Conservation (phyloP, 2,888 invertebrate species). For the Rhaphigaster nebulosa region DNA sequence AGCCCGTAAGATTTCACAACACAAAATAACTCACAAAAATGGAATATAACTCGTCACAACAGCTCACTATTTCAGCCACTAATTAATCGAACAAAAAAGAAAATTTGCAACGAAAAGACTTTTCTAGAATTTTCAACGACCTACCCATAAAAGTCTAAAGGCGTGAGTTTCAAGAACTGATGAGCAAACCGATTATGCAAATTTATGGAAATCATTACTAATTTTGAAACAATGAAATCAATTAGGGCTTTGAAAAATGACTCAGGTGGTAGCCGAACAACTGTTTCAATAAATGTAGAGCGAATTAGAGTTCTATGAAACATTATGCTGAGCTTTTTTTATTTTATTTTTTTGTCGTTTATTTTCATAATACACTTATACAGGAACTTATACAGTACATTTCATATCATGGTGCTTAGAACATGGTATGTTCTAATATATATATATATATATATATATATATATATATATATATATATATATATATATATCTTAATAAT, state of each 20-base stretch:
- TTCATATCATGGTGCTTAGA: too few species aligned
- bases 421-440: too few species aligned
- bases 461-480: too few species aligned
- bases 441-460: too few species aligned
- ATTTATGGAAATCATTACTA: not conserved
- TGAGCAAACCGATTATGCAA: not conserved
- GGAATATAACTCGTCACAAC: not conserved
- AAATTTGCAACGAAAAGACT: not conserved
- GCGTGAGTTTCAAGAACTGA: not conserved
- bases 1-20: not conserved
- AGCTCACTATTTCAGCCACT: not conserved
- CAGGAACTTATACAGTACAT: too few species aligned
- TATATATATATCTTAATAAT: too few species aligned
- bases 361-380: too few species aligned
- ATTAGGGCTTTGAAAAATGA: not conserved
- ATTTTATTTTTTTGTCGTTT: too few species aligned
- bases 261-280: not conserved
- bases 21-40: not conserved
- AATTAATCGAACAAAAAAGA: not conserved
- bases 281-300: not conserved
- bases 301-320: not conserved
- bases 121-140: not conserved
- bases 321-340: not conserved
- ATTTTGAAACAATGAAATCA: not conserved
- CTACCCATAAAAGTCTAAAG: not conserved